These are phyloP conservation scores for Xiphophorus maculatus DNA, from an alignment of 2,113 vertebrate species.

Conservation along the genomic window DNA sequence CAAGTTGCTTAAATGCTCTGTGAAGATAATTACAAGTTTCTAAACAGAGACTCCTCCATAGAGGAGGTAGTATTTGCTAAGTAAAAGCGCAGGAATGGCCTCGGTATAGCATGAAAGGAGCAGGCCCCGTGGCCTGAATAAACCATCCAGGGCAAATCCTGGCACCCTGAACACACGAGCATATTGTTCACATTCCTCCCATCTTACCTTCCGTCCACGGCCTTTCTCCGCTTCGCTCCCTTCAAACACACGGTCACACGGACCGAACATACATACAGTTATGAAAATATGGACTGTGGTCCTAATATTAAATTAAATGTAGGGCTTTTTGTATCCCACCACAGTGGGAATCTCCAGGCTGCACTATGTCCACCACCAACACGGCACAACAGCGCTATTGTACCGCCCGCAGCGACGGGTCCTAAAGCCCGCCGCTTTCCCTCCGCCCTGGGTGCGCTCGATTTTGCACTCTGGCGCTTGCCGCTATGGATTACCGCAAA, in stretches of 20 bases:
- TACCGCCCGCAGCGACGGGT: conserved; percentile 84
- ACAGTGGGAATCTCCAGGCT: conserved; percentile 64
- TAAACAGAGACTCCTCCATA: accelerated
- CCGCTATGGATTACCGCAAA: background rate
- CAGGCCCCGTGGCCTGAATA: conserved; percentile 72
- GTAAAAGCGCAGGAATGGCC: background rate
- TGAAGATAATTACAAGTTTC: accelerated
- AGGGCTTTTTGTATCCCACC: conserved; percentile 33
- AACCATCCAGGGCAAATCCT: conserved; percentile 63
- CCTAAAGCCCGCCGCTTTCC: conserved; percentile 84
- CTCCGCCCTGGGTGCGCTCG: conserved; percentile 66
- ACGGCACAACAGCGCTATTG: conserved; percentile 92
- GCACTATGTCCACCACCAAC: conserved; percentile 69
- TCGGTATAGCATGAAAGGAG: background rate
- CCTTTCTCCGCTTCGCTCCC: conserved; percentile 17
- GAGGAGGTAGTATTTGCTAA: accelerated
- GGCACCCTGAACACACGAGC: conserved; percentile 68
- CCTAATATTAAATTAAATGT: background rate
- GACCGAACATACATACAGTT: background rate
- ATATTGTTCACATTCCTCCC: conserved; percentile 69
- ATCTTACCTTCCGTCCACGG: conserved; percentile 72
- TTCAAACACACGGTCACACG: background rate
- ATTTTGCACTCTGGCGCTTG: background rate
- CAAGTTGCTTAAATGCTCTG: accelerated
- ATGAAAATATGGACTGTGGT: background rate